These are phyloP conservation scores for Telmatherina bonti DNA, from an alignment of 2,797 vertebrate genomes.

Conservation along the genomic window DNA sequence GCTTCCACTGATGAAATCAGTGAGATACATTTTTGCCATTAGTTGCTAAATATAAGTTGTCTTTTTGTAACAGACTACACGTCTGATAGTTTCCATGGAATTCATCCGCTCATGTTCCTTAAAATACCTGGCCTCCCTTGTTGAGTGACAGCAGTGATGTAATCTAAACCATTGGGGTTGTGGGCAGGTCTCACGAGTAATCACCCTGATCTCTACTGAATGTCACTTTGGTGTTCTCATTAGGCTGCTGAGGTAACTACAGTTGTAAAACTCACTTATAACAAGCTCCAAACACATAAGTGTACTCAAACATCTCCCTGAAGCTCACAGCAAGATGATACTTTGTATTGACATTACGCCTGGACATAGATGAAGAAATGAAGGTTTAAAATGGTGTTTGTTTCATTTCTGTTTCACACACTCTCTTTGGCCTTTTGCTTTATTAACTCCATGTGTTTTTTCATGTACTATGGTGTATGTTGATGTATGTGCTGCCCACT, in stretches of 20 bases:
- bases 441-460: conserved; percentile 75
- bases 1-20: conserved; percentile 1
- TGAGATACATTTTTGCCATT: conserved; percentile 11
- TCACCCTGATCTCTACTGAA: conserved; percentile 54
- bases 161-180: conserved; percentile 64
- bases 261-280: conserved; percentile 18
- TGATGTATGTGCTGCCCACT: conserved; percentile 68
- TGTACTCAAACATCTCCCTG: conserved; percentile 36
- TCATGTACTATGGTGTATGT: conserved; percentile 59
- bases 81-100: conserved; percentile 51
- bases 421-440: conserved; percentile 51
- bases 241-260: conserved; percentile 39
- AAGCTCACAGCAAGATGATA: conserved; percentile 33
- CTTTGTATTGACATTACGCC: conserved; percentile 40
- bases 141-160: conserved; percentile 62
- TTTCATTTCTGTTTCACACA: conserved; percentile 61
- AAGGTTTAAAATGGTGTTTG: conserved; percentile 55
- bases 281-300: conserved; percentile 11
- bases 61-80: conserved; percentile 32
- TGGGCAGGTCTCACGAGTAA: conserved; percentile 60
- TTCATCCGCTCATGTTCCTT: conserved; percentile 48
- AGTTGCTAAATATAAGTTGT: conserved; percentile 1
- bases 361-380: conserved; percentile 51
- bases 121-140: conserved; percentile 67
- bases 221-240: conserved; percentile 56